Base-by-base conservation (phyloP, 2,888 invertebrate genomes). In the Caenorhabditis sp. region DNA sequence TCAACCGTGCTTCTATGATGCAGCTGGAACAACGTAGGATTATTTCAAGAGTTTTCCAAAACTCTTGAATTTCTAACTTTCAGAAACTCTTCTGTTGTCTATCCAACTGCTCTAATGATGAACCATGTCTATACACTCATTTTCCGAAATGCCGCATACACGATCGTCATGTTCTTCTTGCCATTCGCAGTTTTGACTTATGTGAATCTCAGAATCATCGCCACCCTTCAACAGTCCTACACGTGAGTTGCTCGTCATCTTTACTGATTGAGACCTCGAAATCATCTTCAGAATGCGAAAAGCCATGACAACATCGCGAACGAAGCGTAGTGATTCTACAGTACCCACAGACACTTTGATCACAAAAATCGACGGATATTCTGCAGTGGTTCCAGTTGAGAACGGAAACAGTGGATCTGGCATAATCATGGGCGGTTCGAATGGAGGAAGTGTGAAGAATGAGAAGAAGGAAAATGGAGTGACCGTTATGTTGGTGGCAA, bases 401-500 rank as follows among this genome's bases (percentile, higher is more conserved):
- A 79, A 41, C 26, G 70, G 70, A 22, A 47, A 31, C 4, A 16
- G 72, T 38, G 72, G 28, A 14, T 64, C 31, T 66, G 80, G 80
- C 38, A 80, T 66, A 19, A 22, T 73, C n/a, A 73, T 73, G 80
- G 80, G 73, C 4, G 54, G 68, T 24, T 49, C 54, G 16, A 69
- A 75, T 31, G 64, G 68, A 8, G 68, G 58, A 56, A 54, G 59
- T 47, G 68, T 47, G 22, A 79, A 70, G n/a, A 64, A 70, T 66
- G 72, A 76, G 68, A 75, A 69, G 41, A 90, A 89, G 56, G 90
- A 90, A 26, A 85, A 88, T 69, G 88, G 88, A 41, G 88, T 90
- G 22, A 89, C 90, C 10, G 82, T 90, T 2, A 90, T 90, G 90
- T 84, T 90, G 47, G 87, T 90, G 35, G 90, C 89, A 16, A 90